Evolutionary conservation across 2,797 vertebrate genomes (phyloP).

Genomic region (Mus minutoides): DNA sequence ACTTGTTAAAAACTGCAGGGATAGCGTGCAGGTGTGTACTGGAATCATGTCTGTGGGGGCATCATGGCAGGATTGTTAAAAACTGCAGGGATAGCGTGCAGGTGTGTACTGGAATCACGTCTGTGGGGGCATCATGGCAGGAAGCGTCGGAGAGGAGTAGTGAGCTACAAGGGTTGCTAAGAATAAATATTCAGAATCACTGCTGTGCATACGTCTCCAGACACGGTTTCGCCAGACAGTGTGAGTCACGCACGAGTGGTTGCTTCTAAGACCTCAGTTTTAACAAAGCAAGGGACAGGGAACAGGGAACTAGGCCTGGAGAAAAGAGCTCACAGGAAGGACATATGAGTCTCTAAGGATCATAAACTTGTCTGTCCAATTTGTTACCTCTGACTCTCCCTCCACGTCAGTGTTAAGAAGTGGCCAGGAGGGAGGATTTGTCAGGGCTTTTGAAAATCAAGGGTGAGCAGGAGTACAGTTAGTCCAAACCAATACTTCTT

Average conservation of each 20-base stretch:
- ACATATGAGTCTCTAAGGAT: fast-evolving
- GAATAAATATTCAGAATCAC: not conserved
- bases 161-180: not conserved
- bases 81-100: not conserved
- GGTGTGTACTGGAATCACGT: not conserved
- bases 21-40: not conserved
- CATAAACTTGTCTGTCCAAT: not conserved
- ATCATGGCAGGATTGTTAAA: not conserved
- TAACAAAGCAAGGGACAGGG: not conserved
- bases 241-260: not conserved
- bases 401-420: not conserved
- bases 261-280: conserved; percentile 6
- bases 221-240: not conserved
- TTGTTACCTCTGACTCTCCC: not conserved
- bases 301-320: not conserved
- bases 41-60: not conserved
- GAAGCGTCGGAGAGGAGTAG: not conserved
- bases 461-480: not conserved
- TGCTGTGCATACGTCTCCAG: not conserved
- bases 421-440: not conserved
- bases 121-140: not conserved
- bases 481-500: not conserved
- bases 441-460: not conserved
- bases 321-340: not conserved
- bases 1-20: not conserved